A percentile compares a stretch with the other conserved stretches of the same genome.
These are phyloP conservation scores for Tillus elongatus DNA, from an alignment of 2,888 invertebrate species.

Conservation along the genomic window DNA sequence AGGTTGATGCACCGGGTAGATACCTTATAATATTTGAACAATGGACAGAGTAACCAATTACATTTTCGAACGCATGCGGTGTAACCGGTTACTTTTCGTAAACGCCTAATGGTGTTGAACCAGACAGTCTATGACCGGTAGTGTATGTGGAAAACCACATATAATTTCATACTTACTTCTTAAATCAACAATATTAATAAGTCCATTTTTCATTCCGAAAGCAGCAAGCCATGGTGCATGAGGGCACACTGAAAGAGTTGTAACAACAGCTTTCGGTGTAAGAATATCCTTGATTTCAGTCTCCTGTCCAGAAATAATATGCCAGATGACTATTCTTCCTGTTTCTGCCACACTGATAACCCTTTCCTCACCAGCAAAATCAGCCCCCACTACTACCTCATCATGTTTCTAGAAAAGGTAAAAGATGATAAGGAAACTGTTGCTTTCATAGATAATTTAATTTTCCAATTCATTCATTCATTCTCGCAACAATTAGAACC, in stretches of 20 bases:
- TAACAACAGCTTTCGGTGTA: constrained; percentile 44
- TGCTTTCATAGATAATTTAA: no score
- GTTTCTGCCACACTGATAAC: constrained; percentile 45
- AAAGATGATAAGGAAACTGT: no score
- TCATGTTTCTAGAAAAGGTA: constrained; percentile 18
- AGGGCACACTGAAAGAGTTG: constrained; percentile 50
- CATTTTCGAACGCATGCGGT: no score
- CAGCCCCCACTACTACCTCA: constrained; percentile 43
- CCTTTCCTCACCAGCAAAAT: constrained; percentile 40
- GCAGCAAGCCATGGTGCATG: constrained; percentile 48
- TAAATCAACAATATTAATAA: constrained; percentile 43
- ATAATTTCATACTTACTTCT: constrained; percentile 35
- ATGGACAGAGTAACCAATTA: no score
- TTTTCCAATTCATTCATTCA: no score
- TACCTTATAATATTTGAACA: no score
- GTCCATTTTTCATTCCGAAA: constrained; percentile 49
- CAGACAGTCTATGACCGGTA: no score
- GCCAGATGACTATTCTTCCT: constrained; percentile 48
- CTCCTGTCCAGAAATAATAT: constrained; percentile 44
- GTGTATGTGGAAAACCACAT: no score
- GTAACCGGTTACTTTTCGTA: no score
- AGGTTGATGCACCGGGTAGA: no score
- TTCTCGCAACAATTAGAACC: no score
- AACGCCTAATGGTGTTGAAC: no score
- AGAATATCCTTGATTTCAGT: constrained; percentile 36